These are phyloP conservation scores for Chalcis sispes DNA, from an alignment of 2,888 invertebrate genomes.

Conservation along the genomic window DNA sequence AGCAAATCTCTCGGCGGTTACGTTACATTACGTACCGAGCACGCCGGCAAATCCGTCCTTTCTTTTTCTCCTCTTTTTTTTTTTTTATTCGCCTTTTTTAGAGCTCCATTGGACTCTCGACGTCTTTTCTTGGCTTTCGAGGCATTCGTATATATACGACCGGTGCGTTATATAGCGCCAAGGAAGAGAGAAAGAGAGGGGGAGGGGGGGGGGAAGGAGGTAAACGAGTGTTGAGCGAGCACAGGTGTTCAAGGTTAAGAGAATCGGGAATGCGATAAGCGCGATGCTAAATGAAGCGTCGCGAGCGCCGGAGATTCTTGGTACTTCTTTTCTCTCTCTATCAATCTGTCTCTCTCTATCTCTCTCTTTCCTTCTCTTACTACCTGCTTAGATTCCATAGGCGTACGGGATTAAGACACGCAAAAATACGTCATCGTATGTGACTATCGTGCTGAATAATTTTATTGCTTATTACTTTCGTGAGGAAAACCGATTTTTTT, in stretches of 20 bases:
- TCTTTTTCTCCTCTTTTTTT: constrained; percentile 25
- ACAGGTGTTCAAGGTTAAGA: constrained; percentile 48
- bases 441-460: constrained; percentile 36
- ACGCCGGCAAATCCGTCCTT: constrained; percentile 21
- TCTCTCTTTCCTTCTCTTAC: neutral
- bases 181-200: neutral
- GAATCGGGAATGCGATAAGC: constrained; percentile 47
- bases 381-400: constrained; percentile 16
- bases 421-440: constrained; percentile 49
- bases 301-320: constrained; percentile 38
- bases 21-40: constrained; percentile 34
- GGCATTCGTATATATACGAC: too few relatives aligned
- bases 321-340: neutral
- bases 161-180: too few relatives aligned
- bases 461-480: neutral
- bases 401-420: constrained; percentile 20
- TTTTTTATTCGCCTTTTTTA: neutral
- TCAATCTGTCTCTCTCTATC: neutral
- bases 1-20: constrained; percentile 8
- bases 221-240: constrained; percentile 4
- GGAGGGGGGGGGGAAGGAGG: neutral
- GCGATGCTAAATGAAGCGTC: constrained; percentile 46
- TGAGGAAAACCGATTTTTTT: constrained; percentile 15
- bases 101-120: too few relatives aligned
- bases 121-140: constrained; percentile 7